Evolutionary conservation across 2,888 invertebrate genomes (phyloP).

Genomic region (Clistopyga incitator): DNA sequence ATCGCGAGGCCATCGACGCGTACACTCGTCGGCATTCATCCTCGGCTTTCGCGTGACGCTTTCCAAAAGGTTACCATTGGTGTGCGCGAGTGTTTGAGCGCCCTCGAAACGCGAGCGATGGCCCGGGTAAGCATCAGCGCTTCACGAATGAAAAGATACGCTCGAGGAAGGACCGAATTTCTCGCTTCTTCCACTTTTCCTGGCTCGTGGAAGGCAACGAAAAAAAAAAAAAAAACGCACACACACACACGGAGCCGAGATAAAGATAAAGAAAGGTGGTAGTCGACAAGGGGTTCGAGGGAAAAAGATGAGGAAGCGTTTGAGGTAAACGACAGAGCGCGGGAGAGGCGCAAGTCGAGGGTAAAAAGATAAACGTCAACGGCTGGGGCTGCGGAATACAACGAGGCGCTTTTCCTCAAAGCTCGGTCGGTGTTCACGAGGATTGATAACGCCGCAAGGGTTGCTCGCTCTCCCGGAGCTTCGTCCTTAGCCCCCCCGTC

Average conservation of each 20-base stretch:
- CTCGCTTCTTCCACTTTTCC: background rate
- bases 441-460: conserved; percentile 71
- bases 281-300: conserved; percentile 26
- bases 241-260: too few relatives aligned
- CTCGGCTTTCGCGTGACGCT: background rate
- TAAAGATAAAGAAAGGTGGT: conserved; percentile 40
- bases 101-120: conserved; percentile 56
- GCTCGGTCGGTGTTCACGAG: conserved; percentile 67
- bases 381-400: conserved; percentile 45
- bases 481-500: conserved; percentile 4
- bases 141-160: conserved; percentile 38
- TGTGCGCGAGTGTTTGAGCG: conserved; percentile 12
- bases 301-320: conserved; percentile 58
- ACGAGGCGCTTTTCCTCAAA: conserved; percentile 56
- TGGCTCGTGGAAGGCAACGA: background rate
- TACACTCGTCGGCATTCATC: background rate
- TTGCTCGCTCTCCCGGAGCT: conserved; percentile 42
- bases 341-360: conserved; percentile 40
- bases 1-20: conserved; percentile 36
- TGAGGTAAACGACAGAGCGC: conserved; percentile 9
- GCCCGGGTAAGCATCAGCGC: conserved; percentile 21
- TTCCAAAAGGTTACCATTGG: background rate
- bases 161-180: conserved; percentile 1
- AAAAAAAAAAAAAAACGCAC: conserved; percentile 25
- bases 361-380: conserved; percentile 69